Evolutionary conservation across 2,113 vertebrate species (phyloP).

Genomic region (Dryoscopus gambensis): DNA sequence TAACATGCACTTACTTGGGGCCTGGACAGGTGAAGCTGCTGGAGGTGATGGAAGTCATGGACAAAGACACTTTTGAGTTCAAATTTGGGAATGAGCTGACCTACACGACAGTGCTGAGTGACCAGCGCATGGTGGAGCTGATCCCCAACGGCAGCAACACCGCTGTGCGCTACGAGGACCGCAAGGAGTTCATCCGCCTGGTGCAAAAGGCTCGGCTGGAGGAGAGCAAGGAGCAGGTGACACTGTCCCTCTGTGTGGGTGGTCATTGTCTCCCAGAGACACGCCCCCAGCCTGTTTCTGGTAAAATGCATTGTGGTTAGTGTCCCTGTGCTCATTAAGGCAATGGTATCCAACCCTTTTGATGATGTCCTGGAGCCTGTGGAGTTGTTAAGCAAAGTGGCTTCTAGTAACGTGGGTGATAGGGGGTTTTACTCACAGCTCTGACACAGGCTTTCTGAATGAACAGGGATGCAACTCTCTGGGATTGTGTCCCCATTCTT

Average conservation of each 20-base stretch:
- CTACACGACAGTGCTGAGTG: slow-evolving; percentile 90
- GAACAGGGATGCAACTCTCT: not conserved
- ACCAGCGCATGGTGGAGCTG: slow-evolving; percentile 86
- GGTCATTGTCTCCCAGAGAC: not conserved
- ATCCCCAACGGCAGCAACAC: slow-evolving; percentile 82
- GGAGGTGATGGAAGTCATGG: slow-evolving; percentile 96
- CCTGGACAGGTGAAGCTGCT: slow-evolving; percentile 87
- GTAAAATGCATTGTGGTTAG: accelerated
- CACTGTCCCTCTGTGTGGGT: not conserved
- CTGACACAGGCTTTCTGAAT: not conserved
- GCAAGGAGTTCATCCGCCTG: slow-evolving; percentile 84
- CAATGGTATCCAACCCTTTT: not conserved
- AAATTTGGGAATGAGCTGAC: slow-evolving; percentile 94
- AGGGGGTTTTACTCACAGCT: not conserved
- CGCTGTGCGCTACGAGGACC: slow-evolving; percentile 86
- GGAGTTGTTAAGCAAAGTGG: not conserved
- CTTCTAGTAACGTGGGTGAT: not conserved
- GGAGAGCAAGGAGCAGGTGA: slow-evolving; percentile 93
- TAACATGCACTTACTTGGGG: not conserved
- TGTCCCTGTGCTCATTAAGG: not conserved
- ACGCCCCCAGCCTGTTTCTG: not conserved
- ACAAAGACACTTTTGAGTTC: slow-evolving; percentile 93
- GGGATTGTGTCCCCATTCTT: not conserved
- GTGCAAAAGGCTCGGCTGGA: slow-evolving; percentile 89
- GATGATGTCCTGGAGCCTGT: not conserved